Evolutionary conservation across 1,140 invertebrate species (phyloP).

Genomic region (Muscidifurax raptorellus): DNA sequence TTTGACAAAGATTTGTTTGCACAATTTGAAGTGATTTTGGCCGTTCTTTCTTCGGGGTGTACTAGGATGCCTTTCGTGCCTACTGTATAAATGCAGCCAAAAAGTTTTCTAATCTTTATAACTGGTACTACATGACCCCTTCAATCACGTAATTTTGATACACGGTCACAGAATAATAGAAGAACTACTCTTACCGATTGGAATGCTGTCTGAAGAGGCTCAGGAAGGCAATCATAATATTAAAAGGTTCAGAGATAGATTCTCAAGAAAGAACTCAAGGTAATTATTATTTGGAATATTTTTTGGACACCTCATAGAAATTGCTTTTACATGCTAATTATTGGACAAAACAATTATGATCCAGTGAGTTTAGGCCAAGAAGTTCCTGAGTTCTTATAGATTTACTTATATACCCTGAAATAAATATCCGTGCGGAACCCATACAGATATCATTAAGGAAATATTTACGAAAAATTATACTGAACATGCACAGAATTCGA

Average conservation of each 20-base stretch:
- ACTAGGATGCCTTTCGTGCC: constrained; percentile 46
- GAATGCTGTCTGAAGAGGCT: constrained; percentile 57
- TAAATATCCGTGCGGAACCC: too few species aligned
- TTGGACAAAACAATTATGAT: too few species aligned
- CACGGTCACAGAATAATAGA: constrained; percentile 57
- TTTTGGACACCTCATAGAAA: too few species aligned
- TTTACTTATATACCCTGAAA: too few species aligned
- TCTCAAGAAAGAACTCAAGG: constrained; percentile 43
- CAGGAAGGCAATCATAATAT: constrained; percentile 54
- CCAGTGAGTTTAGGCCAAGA: too few species aligned
- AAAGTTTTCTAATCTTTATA: constrained; percentile 42
- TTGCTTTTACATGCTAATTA: too few species aligned
- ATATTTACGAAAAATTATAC: too few species aligned
- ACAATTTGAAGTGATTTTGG: constrained; percentile 8
- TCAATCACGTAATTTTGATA: constrained; percentile 58
- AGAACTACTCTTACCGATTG: constrained; percentile 57
- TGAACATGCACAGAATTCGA: too few species aligned
- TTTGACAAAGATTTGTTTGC: constrained; percentile 13
- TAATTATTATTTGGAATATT: constrained; percentile 3
- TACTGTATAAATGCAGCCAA: constrained; percentile 42
- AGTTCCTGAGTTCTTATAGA: too few species aligned
- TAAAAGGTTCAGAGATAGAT: constrained; percentile 40
- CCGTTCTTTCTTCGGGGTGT: constrained; percentile 55
- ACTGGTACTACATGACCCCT: constrained; percentile 59
- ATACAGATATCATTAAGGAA: too few species aligned